Evolutionary conservation across 2,888 invertebrate species (phyloP).

Genomic region (Heliconius cydno): DNA sequence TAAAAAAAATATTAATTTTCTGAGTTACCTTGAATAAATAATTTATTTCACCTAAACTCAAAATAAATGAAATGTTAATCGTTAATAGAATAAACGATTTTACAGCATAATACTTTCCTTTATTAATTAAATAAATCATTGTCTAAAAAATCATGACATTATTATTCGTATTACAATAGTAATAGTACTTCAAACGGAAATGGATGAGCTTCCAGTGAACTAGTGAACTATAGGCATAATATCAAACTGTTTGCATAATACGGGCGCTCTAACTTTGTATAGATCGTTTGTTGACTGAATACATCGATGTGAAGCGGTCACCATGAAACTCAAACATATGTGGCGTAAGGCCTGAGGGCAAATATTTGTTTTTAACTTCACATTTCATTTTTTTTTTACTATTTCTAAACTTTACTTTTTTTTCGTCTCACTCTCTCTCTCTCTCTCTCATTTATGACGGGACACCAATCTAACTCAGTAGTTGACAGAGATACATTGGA

Average conservation of each 20-base stretch:
- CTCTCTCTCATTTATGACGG: too few species aligned
- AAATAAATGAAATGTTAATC: too few species aligned
- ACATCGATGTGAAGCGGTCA: constrained; percentile 56
- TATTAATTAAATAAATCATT: background rate
- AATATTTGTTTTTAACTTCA: constrained; percentile 35
- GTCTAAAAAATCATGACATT: background rate
- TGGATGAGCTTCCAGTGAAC: background rate
- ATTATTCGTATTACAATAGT: constrained; percentile 11
- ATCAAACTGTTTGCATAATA: constrained; percentile 29
- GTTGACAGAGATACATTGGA: too few species aligned
- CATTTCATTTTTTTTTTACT: background rate
- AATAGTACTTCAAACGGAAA: background rate
- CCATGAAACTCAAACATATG: constrained; percentile 51
- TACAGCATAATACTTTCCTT: background rate
- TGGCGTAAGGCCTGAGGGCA: constrained; percentile 18
- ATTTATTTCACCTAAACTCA: too few species aligned
- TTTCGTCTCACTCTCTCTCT: too few species aligned
- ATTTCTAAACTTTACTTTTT: too few species aligned
- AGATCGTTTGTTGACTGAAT: constrained; percentile 64
- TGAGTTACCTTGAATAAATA: too few species aligned
- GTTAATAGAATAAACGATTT: background rate
- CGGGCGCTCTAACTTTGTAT: constrained; percentile 31
- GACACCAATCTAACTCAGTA: too few species aligned
- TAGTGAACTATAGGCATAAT: constrained; percentile 16
- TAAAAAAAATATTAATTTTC: too few species aligned